phyloP scores from a whole-genome alignment of 1,140 invertebrate species.

The Heterodera schachtii region DNA sequence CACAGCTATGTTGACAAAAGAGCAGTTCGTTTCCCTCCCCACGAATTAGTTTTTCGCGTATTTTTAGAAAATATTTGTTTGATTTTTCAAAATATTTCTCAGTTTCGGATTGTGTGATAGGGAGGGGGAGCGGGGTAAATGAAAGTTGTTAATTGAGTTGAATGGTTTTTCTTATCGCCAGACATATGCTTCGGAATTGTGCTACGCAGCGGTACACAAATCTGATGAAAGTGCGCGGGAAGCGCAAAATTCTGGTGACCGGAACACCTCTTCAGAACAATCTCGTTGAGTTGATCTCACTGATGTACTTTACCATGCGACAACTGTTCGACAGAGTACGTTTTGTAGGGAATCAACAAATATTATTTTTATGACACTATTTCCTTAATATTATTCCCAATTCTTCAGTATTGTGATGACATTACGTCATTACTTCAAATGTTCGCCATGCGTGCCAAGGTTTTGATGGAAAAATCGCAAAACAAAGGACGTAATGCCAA shows the following conservation, averaged over 20 bases:
- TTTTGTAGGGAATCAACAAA: not conserved
- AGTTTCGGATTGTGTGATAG: too few species aligned
- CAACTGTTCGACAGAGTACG: slow-evolving; percentile 75
- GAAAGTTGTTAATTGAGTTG: too few species aligned
- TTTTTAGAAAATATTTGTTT: not conserved
- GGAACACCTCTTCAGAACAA: slow-evolving; percentile 83
- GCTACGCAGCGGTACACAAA: slow-evolving; percentile 81
- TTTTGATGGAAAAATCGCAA: slow-evolving; percentile 23
- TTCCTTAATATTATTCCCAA: not conserved
- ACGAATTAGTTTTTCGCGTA: too few species aligned
- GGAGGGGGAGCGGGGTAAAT: too few species aligned
- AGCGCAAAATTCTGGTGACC: slow-evolving; percentile 67
- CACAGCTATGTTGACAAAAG: not conserved
- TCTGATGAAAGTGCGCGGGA: slow-evolving; percentile 76
- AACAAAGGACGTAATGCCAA: not conserved
- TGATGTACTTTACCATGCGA: slow-evolving; percentile 93
- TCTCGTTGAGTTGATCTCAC: slow-evolving; percentile 88
- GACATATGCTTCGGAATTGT: slow-evolving; percentile 96
- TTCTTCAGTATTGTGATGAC: slow-evolving; percentile 79
- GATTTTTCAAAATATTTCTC: not conserved
- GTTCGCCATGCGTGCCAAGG: slow-evolving; percentile 54
- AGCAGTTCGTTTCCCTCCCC: too few species aligned
- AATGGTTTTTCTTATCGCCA: not conserved
- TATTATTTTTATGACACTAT: not conserved
- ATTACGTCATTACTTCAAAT: slow-evolving; percentile 80